phyloP scores from a whole-genome alignment of 2,888 invertebrate species.

The Tigriopus californicus region DNA sequence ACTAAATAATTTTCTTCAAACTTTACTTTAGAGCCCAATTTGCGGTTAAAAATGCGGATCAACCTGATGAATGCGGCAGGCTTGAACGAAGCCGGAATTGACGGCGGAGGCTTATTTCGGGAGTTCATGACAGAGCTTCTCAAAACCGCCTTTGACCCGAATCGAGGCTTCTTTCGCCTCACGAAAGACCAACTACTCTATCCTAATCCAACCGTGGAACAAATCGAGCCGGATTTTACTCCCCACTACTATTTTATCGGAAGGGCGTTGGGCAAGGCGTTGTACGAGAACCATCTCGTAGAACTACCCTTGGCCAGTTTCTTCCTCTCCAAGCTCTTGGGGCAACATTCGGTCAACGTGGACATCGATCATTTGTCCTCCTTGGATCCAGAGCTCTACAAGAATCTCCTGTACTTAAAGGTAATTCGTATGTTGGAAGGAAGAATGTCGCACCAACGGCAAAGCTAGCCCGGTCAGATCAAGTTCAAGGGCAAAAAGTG shows the following conservation, averaged over 20 bases:
- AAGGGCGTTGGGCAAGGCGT: constrained; percentile 79
- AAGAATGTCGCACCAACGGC: too few relatives aligned
- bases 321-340: constrained; percentile 70
- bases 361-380: constrained; percentile 84
- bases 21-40: constrained; percentile 49
- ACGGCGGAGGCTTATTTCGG: constrained; percentile 88
- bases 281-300: constrained; percentile 83
- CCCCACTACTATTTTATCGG: constrained; percentile 90
- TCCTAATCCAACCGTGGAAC: constrained; percentile 78
- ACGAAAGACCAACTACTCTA: constrained; percentile 73
- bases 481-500: too few relatives aligned
- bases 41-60: constrained; percentile 65
- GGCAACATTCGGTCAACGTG: constrained; percentile 48
- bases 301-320: constrained; percentile 90
- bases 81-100: constrained; percentile 84
- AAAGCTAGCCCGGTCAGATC: too few relatives aligned
- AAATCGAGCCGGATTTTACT: constrained; percentile 63
- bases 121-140: constrained; percentile 86
- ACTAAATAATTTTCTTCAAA: too few relatives aligned
- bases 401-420: constrained; percentile 68
- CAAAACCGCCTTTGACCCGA: constrained; percentile 89
- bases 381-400: constrained; percentile 74
- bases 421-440: not conserved
- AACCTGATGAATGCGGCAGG: constrained; percentile 78
- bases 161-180: constrained; percentile 71